Evolutionary conservation across 2,113 vertebrate genomes (phyloP).

Genomic region (Alexandromys fortis): DNA sequence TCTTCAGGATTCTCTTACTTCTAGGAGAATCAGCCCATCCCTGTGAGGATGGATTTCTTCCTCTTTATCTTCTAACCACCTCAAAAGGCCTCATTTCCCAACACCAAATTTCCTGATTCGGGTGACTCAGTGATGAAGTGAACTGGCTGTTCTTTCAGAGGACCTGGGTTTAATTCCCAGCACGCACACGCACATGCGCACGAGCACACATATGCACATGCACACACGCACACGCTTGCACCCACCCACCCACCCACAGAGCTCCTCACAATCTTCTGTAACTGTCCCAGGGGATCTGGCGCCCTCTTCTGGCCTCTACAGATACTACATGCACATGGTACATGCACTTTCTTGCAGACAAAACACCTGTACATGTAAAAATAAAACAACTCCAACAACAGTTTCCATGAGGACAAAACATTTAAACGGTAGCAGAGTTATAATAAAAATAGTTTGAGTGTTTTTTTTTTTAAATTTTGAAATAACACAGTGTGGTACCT

Average conservation of each 20-base stretch:
- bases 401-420: not conserved
- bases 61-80: not conserved
- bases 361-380: not conserved
- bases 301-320: not conserved
- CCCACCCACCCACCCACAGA: too few species aligned
- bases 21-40: not conserved
- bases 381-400: not conserved
- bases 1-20: too few species aligned
- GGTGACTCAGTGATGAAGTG: not conserved
- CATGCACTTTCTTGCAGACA: not conserved
- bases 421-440: not conserved
- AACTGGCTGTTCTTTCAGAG: not conserved
- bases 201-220: too few species aligned
- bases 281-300: too few species aligned
- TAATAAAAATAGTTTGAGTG: not conserved
- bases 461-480: not conserved
- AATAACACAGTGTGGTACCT: not conserved
- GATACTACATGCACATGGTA: not conserved
- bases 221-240: too few species aligned
- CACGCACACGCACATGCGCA: too few species aligned
- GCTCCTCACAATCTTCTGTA: not conserved
- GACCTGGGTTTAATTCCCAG: not conserved
- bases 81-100: not conserved
- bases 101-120: too few species aligned
- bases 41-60: not conserved